Evolutionary conservation across 1,140 invertebrate species (phyloP), one percentile per base, ranked within the genome.

Genomic region (Heliconius hermathena): DNA sequence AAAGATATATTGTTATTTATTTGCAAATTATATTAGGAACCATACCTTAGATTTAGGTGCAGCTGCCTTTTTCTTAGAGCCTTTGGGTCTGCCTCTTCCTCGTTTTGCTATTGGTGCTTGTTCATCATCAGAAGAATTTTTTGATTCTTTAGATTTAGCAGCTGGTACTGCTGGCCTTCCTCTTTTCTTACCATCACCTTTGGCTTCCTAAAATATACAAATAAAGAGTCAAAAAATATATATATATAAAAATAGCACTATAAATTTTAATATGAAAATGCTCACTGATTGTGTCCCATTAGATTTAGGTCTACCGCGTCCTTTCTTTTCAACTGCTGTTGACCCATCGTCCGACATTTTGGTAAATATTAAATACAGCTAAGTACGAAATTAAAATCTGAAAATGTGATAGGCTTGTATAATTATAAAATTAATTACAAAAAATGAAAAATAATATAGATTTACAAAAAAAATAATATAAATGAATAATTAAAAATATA

Each of bases 321-420:
- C 94, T 84, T 95, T 95, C 90, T 95, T 95, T 88, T 95, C 94
- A 70, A 95, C 94, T 52, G 86, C 87, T 76, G 93, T 94, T 85
- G 93, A 94, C 36, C 94, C 94, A 88, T 95, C 94, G 89, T 95
- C 94, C 90, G 94, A 95, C 94, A 95, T 95, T 87, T 88, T 85
- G 82, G 78, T 81, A 78, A 76, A 83, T 79, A 81, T 76, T 83
- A 81, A 77, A 81, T 76, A 77, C 72, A 76, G 74, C 54, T 79
- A 80, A 29, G 9, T 29, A 66, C 75, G 76, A 77, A 81, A 74
- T 22, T 49, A 83, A 80, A 77, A 46, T 41, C 85, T 87, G 82
- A 83, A 85, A 82, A 72, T 72, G 18, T 52, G 18, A 36, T 36
- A 71, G 16, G 16, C 70, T 71, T 36, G 16, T 36, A 38, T 38